Base-by-base conservation (phyloP, 2,888 invertebrate genomes). In the Aproaerema taeniolella region DNA sequence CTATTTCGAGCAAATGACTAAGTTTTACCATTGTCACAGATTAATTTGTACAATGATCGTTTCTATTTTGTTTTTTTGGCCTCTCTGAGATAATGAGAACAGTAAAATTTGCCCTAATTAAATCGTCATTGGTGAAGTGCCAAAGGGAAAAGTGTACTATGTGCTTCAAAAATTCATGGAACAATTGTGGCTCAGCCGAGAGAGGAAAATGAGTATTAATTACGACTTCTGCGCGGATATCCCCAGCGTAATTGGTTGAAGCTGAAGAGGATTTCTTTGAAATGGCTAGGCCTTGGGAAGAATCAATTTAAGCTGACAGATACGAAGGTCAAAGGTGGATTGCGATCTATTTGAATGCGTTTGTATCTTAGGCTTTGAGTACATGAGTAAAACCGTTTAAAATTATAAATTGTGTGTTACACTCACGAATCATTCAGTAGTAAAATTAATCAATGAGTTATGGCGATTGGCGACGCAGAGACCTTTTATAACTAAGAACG, bases 1-100 rank as follows among this genome's bases (percentile, higher is more conserved):
- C 60, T 67, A 67, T 72, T 74, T 71, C 52, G 50, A 67, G 69
- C 66, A 62, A 64, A 66, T 62, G 67, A 61, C 63, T 59, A 59
- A 64, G 50, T 61, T 55, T 43, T 50, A 52, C 47, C 48, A 52
- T 42, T 49, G 55, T 50, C 54, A 55, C 52, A 60, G 53, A 61
- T 52, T 59, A 61, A 62, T 49, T 49, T 30, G 4, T 5, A 16
- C 9, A 16, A 29, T 37, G 16, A 30, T 30, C 11, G 29, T 7
- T 17, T 37, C 9, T 12, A 7, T 28, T 26, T 34, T 25, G 6
- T 36, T 11, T 2, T n/a, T n/a, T n/a, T n/a, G n/a, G n/a, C n/a
- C n/a, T n/a, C n/a, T n/a, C n/a, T n/a, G n/a, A n/a, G n/a, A n/a
- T n/a, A n/a, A n/a, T 34, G 30, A 41, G 43, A 39, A 41, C 35